Conservation (phyloP, 2,113 vertebrate genomes). For the Oxyruncus cristatus region DNA sequence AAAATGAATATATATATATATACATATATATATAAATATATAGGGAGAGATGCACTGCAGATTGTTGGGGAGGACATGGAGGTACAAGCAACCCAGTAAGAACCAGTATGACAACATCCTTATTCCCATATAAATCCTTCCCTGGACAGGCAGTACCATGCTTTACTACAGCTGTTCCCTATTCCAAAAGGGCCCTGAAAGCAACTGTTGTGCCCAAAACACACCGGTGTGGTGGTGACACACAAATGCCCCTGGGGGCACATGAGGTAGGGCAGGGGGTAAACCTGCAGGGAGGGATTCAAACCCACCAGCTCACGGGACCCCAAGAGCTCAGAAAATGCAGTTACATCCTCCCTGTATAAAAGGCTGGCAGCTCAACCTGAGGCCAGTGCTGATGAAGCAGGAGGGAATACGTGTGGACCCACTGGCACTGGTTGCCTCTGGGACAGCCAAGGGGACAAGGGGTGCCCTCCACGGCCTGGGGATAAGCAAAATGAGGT, state of each 20-base stretch:
- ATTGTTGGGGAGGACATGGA: background rate
- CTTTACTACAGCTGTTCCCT: background rate
- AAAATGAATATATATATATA: background rate
- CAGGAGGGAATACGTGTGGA: fast-evolving
- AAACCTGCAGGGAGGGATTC: background rate
- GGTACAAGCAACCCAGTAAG: background rate
- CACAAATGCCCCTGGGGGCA: background rate
- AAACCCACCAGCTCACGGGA: background rate
- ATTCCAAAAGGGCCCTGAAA: background rate
- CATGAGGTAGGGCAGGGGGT: background rate
- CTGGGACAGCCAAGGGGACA: background rate
- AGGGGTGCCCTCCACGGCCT: background rate
- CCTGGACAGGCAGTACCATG: background rate
- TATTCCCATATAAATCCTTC: background rate
- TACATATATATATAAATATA: too few species aligned
- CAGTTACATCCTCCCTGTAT: fast-evolving
- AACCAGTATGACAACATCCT: background rate
- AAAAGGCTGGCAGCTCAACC: background rate
- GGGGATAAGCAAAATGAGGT: background rate
- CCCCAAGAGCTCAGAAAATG: background rate
- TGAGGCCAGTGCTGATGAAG: fast-evolving
- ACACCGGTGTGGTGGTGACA: fast-evolving
- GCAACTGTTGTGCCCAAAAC: background rate
- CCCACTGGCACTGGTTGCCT: background rate
- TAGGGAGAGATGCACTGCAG: fast-evolving